Conservation (phyloP, 2,888 invertebrate species). For the Drosophila incognita region DNA sequence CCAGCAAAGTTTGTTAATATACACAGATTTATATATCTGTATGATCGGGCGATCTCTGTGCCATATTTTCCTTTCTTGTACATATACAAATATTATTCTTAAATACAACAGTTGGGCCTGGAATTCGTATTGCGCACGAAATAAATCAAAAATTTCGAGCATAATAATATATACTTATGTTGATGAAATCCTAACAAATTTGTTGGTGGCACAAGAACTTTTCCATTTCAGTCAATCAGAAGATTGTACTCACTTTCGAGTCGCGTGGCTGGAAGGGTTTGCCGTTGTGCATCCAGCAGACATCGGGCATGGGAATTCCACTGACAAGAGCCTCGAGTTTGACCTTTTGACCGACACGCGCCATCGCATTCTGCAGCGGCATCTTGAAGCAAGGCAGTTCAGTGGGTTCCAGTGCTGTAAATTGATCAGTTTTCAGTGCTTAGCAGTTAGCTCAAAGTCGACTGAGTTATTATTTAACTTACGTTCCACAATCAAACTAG, state of each 20-base stretch:
- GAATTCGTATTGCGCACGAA: not conserved
- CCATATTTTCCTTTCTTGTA: slow-evolving; percentile 21
- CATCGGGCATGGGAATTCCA: slow-evolving; percentile 88
- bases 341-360: slow-evolving; percentile 90
- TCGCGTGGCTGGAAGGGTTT: slow-evolving; percentile 88
- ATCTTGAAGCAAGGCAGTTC: slow-evolving; percentile 88
- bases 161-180: not conserved
- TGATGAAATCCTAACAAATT: not conserved
- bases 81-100: slow-evolving; percentile 28
- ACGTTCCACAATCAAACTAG: slow-evolving; percentile 89
- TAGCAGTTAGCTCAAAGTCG: not conserved
- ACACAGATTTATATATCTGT: slow-evolving; percentile 18
- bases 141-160: not conserved
- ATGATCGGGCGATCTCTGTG: slow-evolving; percentile 41
- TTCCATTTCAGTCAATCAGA: not conserved
- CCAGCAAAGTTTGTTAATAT: slow-evolving; percentile 55
- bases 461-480: slow-evolving; percentile 82
- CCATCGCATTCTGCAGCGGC: slow-evolving; percentile 90
- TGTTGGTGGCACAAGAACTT: not conserved
- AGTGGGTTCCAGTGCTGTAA: slow-evolving; percentile 87
- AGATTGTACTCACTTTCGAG: slow-evolving; percentile 86
- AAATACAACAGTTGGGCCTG: slow-evolving; percentile 20
- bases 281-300: slow-evolving; percentile 90
- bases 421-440: not conserved
- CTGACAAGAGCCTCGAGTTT: slow-evolving; percentile 89